Conservation (phyloP, 2,888 invertebrate species). For the Pomacea canaliculata region DNA sequence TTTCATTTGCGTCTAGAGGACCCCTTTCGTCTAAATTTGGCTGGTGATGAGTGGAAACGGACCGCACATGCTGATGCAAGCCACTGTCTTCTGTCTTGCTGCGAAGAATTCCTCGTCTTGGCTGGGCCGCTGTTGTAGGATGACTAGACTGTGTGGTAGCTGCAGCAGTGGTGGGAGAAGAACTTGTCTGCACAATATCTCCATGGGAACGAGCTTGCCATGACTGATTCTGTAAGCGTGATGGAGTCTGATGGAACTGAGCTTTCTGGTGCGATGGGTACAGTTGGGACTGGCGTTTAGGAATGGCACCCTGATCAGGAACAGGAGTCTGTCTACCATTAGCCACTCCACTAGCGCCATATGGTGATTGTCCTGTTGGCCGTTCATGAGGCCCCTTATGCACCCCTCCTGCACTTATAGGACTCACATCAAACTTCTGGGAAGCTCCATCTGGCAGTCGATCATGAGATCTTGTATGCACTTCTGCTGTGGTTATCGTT, state of each 20-base stretch:
- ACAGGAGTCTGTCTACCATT: slow-evolving; percentile 10
- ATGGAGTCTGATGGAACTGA: neutral
- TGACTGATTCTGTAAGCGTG: slow-evolving; percentile 5
- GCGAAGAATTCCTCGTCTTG: slow-evolving; percentile 29
- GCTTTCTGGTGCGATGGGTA: neutral
- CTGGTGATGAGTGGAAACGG: slow-evolving; percentile 23
- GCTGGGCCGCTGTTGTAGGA: neutral
- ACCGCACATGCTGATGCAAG: slow-evolving; percentile 13
- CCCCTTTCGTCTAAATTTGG: slow-evolving; percentile 53
- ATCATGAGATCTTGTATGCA: slow-evolving; percentile 25
- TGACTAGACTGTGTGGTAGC: neutral
- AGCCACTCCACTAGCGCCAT: slow-evolving; percentile 14
- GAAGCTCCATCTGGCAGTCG: slow-evolving; percentile 31
- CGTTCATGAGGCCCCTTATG: neutral
- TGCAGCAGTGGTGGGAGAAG: slow-evolving; percentile 3
- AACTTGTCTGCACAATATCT: neutral
- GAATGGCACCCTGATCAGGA: slow-evolving; percentile 36
- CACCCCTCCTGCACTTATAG: slow-evolving; percentile 1
- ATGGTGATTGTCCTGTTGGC: slow-evolving; percentile 1
- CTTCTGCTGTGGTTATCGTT: slow-evolving; percentile 22
- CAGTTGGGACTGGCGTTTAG: slow-evolving; percentile 30
- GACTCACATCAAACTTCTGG: slow-evolving; percentile 25
- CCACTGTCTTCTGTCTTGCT: slow-evolving; percentile 38
- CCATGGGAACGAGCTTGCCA: slow-evolving; percentile 18
- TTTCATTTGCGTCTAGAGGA: slow-evolving; percentile 42